Conservation (phyloP, 23 tunicate species). For the Ciona savignyi region DNA sequence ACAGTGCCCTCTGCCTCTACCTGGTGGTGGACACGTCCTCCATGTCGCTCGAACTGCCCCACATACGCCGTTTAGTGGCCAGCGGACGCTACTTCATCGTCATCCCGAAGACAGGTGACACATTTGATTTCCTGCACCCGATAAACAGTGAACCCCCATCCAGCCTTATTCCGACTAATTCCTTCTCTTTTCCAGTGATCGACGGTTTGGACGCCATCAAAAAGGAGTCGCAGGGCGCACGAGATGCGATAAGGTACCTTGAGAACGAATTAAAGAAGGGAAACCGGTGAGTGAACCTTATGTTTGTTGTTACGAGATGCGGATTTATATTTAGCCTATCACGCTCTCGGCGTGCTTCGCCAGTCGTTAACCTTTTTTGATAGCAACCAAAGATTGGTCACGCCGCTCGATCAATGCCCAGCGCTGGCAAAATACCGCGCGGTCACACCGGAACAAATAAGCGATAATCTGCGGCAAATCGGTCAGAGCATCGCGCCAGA, state of each 20-base stretch:
- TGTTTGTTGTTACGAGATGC: not conserved
- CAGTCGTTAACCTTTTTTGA: not conserved
- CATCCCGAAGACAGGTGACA: conserved; percentile 67
- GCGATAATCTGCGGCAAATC: not conserved
- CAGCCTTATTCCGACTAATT: too few relatives aligned
- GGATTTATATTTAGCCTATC: not conserved
- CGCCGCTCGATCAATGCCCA: not conserved
- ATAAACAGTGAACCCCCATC: too few relatives aligned
- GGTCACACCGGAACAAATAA: not conserved
- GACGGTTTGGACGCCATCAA: conserved; percentile 74
- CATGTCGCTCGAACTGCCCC: conserved; percentile 52
- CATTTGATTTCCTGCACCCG: too few relatives aligned
- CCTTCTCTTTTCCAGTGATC: conserved; percentile 49
- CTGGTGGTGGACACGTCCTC: conserved; percentile 57
- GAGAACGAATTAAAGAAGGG: conserved; percentile 69
- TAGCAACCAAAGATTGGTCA: not conserved
- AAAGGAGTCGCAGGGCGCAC: conserved; percentile 66
- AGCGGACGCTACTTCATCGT: conserved; percentile 58
- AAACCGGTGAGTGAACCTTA: conserved; percentile 35
- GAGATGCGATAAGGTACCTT: conserved; percentile 78
- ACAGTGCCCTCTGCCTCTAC: conserved; percentile 64
- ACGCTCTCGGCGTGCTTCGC: not conserved
- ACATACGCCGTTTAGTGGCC: conserved; percentile 48
- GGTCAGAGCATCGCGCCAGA: not conserved
- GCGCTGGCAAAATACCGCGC: not conserved